A percentile compares a stretch with the other conserved stretches of the same genome.
These are phyloP conservation scores for Dipus sagitta DNA, from an alignment of 2,797 vertebrate species.

Conservation along the genomic window DNA sequence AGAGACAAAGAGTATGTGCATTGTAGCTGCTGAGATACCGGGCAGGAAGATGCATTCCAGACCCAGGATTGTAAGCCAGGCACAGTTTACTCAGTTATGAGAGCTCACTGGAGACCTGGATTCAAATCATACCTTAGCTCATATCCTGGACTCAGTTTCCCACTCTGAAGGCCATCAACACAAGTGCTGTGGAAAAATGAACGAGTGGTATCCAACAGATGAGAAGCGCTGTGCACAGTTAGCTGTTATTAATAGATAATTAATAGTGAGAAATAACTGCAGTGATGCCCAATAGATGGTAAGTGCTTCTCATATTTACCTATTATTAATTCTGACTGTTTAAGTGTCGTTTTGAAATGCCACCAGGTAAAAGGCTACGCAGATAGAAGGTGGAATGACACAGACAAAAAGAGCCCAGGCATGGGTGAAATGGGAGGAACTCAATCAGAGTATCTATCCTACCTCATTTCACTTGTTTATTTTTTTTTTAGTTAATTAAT, in stretches of 20 bases:
- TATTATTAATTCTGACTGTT: background rate
- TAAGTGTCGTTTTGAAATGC: slow-evolving; percentile 3
- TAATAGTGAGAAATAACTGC: background rate
- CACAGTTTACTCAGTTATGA: background rate
- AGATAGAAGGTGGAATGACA: background rate
- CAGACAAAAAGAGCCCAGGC: background rate
- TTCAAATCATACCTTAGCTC: background rate
- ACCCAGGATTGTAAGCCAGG: background rate
- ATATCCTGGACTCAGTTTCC: background rate
- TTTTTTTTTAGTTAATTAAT: too few species aligned
- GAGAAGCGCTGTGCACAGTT: background rate
- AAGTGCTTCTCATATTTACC: background rate
- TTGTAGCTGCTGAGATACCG: background rate
- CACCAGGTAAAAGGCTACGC: background rate
- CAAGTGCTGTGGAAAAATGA: background rate
- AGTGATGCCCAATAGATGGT: background rate
- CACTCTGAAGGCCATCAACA: background rate
- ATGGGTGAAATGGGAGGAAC: background rate
- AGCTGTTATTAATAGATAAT: background rate
- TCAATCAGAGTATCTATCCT: background rate
- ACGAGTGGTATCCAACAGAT: background rate
- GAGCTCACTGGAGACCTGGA: background rate
- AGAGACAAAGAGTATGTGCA: background rate
- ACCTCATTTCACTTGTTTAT: background rate
- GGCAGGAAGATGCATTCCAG: background rate